Evolutionary conservation across 37 sponge, comb jelly and placozoan species (phyloP), one percentile per base, ranked within the genome.

Genomic region (Tethya wilhelma): DNA sequence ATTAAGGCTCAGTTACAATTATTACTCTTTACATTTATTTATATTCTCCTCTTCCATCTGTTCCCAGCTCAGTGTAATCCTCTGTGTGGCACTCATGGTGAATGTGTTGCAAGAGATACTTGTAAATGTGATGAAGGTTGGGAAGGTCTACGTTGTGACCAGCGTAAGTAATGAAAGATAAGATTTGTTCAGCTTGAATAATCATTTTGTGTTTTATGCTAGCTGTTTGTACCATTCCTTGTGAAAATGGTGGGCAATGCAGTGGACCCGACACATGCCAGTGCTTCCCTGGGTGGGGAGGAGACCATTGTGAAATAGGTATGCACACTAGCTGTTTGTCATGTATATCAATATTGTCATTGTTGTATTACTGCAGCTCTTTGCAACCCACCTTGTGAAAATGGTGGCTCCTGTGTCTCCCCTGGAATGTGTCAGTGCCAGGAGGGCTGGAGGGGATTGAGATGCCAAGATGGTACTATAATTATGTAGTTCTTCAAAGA

Each of bases 161-260:
- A 64, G 32, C 34, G 66, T 64, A 34, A 33, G 14, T 49, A 19
- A 14, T 9, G n/a, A n/a, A n/a, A n/a, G n/a, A n/a, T n/a, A n/a
- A n/a, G n/a, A n/a, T n/a, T n/a, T n/a, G n/a, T n/a, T n/a, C n/a
- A n/a, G n/a, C n/a, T n/a, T n/a, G n/a, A n/a, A n/a, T n/a, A n/a
- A n/a, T n/a, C n/a, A n/a, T n/a, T n/a, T n/a, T n/a, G n/a, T n/a
- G n/a, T n/a, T n/a, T n/a, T n/a, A n/a, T n/a, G n/a, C n/a, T n/a
- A n/a, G n/a, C n/a, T n/a, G n/a, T 14, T 49, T 9, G n/a, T n/a
- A n/a, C n/a, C n/a, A n/a, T n/a, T n/a, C n/a, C n/a, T n/a, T 64
- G 66, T 34, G 34, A 64, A 64, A 64, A 64, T 32, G 66, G 66
- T 2, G 66, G 66, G 32, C 31, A 34, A n/a, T 64, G 66, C 31